Evolutionary conservation across 2,888 invertebrate species (phyloP).

Genomic region (Pseudeuparius sepicola): DNA sequence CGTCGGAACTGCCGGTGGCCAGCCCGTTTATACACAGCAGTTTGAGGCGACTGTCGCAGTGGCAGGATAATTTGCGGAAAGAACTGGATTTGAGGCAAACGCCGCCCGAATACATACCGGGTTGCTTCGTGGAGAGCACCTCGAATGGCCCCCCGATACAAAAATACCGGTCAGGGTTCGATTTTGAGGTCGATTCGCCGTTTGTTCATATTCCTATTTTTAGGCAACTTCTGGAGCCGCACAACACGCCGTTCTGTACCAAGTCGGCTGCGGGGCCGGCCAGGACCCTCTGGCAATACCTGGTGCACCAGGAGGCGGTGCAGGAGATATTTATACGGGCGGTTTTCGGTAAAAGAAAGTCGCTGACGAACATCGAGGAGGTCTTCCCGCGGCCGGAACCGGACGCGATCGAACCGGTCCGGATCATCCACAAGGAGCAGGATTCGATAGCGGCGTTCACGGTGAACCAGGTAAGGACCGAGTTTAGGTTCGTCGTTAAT

Average conservation of each 20-base stretch:
- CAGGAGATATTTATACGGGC: conserved; percentile 92
- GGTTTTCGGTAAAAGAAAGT: conserved; percentile 76
- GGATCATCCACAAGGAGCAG: conserved; percentile 97
- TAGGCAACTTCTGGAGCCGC: conserved; percentile 78
- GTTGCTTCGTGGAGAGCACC: conserved; percentile 73
- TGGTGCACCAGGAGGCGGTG: conserved; percentile 85
- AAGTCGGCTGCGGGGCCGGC: conserved; percentile 63
- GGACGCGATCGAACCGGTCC: conserved; percentile 68
- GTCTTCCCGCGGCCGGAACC: conserved; percentile 38
- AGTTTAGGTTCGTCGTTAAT: no score
- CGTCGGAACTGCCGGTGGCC: conserved; percentile 75
- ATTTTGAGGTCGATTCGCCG: neutral
- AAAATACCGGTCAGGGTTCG: conserved; percentile 66
- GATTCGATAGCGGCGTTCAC: conserved; percentile 97
- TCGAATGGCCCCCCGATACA: conserved; percentile 72
- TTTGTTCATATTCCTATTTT: conserved; percentile 9
- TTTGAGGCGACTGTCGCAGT: conserved; percentile 73
- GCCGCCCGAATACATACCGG: conserved; percentile 80
- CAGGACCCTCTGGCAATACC: conserved; percentile 82
- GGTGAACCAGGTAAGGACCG: conserved; percentile 76
- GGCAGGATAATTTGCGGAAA: conserved; percentile 68
- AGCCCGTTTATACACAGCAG: conserved; percentile 90
- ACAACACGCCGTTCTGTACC: conserved; percentile 88
- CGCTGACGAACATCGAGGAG: conserved; percentile 41
- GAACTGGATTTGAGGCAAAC: conserved; percentile 70